Conservation (phyloP, 2,113 vertebrate genomes). For the Gallinago jamesoni region DNA sequence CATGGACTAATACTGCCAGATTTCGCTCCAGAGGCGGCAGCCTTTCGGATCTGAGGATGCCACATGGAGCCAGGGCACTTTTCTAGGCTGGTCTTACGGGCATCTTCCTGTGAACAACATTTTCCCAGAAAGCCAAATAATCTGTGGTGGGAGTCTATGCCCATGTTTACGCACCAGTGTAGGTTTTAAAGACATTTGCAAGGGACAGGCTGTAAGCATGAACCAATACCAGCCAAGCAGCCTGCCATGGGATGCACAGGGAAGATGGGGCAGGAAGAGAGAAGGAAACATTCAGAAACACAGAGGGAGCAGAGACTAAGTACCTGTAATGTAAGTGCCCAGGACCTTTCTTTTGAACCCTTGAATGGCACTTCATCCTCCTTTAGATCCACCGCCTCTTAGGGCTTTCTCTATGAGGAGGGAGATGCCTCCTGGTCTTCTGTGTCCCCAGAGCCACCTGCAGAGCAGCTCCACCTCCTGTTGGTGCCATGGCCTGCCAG, state of each 20-base stretch:
- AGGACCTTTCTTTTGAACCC: not conserved
- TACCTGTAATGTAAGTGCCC: not conserved
- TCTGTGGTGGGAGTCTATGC: not conserved
- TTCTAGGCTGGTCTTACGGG: not conserved
- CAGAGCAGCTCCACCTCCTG: not conserved
- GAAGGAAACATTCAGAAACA: not conserved
- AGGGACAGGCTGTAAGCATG: not conserved
- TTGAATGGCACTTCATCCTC: not conserved
- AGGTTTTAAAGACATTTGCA: not conserved
- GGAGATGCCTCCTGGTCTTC: accelerated
- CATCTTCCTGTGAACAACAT: not conserved
- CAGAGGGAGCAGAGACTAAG: not conserved
- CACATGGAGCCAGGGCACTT: not conserved
- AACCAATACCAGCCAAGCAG: not conserved
- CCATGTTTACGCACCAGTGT: not conserved
- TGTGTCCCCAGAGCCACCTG: not conserved
- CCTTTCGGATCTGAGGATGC: not conserved
- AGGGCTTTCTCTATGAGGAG: not conserved
- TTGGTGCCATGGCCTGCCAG: not conserved
- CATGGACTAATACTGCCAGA: not conserved
- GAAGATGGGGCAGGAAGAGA: not conserved
- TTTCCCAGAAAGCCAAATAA: not conserved
- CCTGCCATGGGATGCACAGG: not conserved
- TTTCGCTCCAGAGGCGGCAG: not conserved
- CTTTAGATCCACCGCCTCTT: not conserved